A percentile compares a stretch with the other conserved stretches of the same genome.
These are phyloP conservation scores for Cyprinodon brontotheroides DNA, from an alignment of 2,113 vertebrate genomes.

Conservation along the genomic window DNA sequence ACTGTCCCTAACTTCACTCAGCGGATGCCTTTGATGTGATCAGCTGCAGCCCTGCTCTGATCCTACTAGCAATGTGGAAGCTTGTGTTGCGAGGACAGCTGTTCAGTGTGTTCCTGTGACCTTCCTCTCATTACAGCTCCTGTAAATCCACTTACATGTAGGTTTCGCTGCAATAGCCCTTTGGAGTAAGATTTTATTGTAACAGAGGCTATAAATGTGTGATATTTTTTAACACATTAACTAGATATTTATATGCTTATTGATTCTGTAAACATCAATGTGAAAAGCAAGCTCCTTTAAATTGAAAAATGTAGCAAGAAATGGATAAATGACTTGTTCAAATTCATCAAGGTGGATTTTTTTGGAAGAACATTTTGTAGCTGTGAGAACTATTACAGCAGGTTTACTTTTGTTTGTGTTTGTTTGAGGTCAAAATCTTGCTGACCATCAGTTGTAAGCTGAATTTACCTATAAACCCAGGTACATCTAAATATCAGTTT, in stretches of 20 bases:
- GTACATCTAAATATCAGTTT: conserved; percentile 15
- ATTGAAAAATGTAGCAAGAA: conserved; percentile 5
- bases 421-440: conserved; percentile 13
- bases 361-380: conserved; percentile 2
- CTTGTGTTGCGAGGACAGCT: conserved; percentile 47
- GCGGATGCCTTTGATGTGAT: conserved; percentile 56
- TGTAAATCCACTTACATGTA: conserved; percentile 17
- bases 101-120: conserved; percentile 43
- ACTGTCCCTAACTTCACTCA: conserved; percentile 37
- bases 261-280: not conserved
- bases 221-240: not conserved
- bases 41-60: conserved; percentile 39
- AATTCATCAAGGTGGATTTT: conserved; percentile 13
- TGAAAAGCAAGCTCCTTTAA: conserved; percentile 32
- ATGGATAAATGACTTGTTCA: conserved; percentile 2
- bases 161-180: conserved; percentile 10
- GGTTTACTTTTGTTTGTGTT: conserved; percentile 8
- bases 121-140: conserved; percentile 25
- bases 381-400: conserved; percentile 12
- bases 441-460: conserved; percentile 3
- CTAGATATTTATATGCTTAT: not conserved
- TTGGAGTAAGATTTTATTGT: not conserved
- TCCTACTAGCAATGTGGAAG: conserved; percentile 24
- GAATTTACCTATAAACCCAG: conserved; percentile 16
- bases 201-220: not conserved